These are phyloP conservation scores for Heterohyrax brucei DNA, from an alignment of 2,797 vertebrate genomes.

Conservation along the genomic window DNA sequence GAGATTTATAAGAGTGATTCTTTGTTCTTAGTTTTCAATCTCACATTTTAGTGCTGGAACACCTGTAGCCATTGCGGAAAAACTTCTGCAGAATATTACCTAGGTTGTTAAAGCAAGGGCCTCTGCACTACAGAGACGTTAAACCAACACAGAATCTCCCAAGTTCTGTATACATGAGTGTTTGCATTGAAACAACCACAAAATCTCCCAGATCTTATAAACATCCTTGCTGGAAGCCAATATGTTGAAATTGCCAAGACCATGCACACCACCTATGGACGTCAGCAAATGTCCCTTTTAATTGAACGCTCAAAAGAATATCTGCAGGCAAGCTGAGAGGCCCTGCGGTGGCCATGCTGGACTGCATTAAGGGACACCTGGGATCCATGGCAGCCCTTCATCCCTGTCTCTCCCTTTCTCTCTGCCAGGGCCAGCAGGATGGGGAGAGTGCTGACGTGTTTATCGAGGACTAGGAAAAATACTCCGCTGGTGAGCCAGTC, in stretches of 20 bases:
- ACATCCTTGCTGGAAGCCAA: constrained; percentile 74
- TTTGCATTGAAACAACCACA: constrained; percentile 55
- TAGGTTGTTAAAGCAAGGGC: neutral
- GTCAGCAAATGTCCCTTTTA: constrained; percentile 89
- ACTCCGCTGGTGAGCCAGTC: constrained; percentile 74
- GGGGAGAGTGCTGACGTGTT: constrained; percentile 85
- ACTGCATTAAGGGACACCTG: constrained; percentile 86
- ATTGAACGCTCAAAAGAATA: constrained; percentile 88
- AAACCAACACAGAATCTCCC: neutral
- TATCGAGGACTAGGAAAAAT: constrained; percentile 85
- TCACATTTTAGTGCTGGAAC: constrained; percentile 39
- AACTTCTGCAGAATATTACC: constrained; percentile 20
- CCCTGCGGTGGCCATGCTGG: constrained; percentile 80
- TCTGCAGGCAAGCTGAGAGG: constrained; percentile 83
- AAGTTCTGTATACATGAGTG: neutral
- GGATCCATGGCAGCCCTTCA: constrained; percentile 78
- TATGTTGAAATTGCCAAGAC: constrained; percentile 75
- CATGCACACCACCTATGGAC: constrained; percentile 78
- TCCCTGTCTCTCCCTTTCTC: constrained; percentile 85
- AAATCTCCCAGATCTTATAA: constrained; percentile 71
- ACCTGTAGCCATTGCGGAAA: neutral
- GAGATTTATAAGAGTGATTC: neutral
- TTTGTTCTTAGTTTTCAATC: constrained; percentile 3
- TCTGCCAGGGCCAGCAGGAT: constrained; percentile 85
- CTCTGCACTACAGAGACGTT: neutral